Conservation (phyloP, 2,888 invertebrate genomes). For the Abscondita cerata region DNA sequence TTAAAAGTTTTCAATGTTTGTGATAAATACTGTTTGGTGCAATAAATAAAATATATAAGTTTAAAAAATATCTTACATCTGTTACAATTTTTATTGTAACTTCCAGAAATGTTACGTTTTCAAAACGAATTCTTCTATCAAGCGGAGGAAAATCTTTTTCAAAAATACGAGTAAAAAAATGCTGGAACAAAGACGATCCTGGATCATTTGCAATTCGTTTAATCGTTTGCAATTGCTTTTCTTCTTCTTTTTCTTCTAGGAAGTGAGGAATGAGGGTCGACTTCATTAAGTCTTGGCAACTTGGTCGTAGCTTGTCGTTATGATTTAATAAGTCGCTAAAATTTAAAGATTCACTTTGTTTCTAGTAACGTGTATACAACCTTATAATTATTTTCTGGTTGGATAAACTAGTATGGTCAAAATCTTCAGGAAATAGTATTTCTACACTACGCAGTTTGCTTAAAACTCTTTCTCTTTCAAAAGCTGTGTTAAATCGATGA, state of each 20-base stretch:
- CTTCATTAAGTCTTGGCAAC: slow-evolving; percentile 81
- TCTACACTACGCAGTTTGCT: slow-evolving; percentile 73
- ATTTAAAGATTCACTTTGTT: no score
- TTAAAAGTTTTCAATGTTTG: no score
- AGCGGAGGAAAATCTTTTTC: slow-evolving; percentile 32
- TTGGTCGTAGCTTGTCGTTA: slow-evolving; percentile 82
- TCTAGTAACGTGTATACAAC: no score
- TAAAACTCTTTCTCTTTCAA: slow-evolving; percentile 86
- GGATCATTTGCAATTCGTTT: slow-evolving; percentile 81
- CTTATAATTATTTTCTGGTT: slow-evolving; percentile 68
- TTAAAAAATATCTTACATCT: background rate
- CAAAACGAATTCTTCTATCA: no score
- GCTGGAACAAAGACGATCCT: slow-evolving; percentile 78
- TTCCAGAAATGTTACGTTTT: no score
- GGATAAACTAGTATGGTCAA: slow-evolving; percentile 59
- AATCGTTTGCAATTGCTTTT: slow-evolving; percentile 81
- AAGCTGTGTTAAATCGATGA: slow-evolving; percentile 80
- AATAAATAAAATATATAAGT: background rate
- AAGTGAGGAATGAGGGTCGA: slow-evolving; percentile 87
- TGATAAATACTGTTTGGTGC: no score
- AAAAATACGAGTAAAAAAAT: slow-evolving; percentile 68
- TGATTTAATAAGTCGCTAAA: slow-evolving; percentile 77
- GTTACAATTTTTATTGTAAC: no score
- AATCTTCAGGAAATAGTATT: slow-evolving; percentile 74
- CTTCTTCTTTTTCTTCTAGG: slow-evolving; percentile 88